Evolutionary conservation across 2,113 vertebrate genomes (phyloP), one percentile per base, ranked within the genome.

Genomic region (Anoplopoma fimbria): DNA sequence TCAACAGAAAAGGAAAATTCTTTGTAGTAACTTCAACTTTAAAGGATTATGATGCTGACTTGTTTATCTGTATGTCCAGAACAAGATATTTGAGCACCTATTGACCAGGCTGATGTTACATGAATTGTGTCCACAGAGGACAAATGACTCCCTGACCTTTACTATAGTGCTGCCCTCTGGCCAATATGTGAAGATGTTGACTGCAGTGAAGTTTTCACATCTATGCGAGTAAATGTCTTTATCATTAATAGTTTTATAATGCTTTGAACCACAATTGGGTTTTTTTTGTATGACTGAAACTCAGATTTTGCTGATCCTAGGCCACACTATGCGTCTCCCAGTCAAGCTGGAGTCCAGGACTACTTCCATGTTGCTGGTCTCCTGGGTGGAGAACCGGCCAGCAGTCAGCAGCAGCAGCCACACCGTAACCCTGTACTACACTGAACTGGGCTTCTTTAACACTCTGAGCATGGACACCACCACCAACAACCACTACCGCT

Each of bases 301-400:
- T 12, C 6, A 0, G 23, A 4, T 3, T 31, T 33, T 13, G 53
- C 34, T 75, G n/a, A 9, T 73, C 15, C 17, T 0, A 95, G 94
- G 94, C 21, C 83, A 93, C 82, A 90, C 92, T 0, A 0, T 7
- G 7, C 89, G 73, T 27, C 65, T 85, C 12, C 82, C 92, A 3
- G 6, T 92, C 63, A 87, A 49, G 19, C 79, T 95, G 15, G 74
- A 89, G 74, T 85, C 88, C 71, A 85, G 79, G 33, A 83, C 76
- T 51, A 1, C 82, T 7, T 78, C 87, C 17, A 79, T 70, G 69
- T 23, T 95, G 42, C 67, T 88, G 70, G 14, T 95, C 1, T 92
- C 90, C 47, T 95, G 94, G 94, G 14, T 14, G 40, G 69, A 58
- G 17, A 45, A 8, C 4, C 2, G 0, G 0, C 47, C 21, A 1